phyloP scores from a whole-genome alignment of 2,888 invertebrate genomes.

The Lasioglossum oenotherae region DNA sequence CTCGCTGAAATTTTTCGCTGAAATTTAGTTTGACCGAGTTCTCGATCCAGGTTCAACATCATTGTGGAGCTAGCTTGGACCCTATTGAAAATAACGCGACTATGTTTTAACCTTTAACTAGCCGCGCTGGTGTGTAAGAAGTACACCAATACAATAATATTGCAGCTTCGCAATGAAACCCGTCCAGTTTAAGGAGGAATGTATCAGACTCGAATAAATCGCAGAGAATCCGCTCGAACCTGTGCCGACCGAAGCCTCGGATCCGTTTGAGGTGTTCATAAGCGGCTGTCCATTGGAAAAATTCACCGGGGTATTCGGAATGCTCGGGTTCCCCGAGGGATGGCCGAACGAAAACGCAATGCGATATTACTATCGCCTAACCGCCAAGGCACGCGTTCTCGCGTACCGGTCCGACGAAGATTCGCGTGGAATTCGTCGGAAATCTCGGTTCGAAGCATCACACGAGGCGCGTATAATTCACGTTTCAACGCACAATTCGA shows the following conservation, averaged over 20 bases:
- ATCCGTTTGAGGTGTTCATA: conserved; percentile 6
- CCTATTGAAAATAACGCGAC: too few relatives aligned
- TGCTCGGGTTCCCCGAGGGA: not conserved
- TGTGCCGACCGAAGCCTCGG: not conserved
- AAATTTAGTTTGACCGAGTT: too few relatives aligned
- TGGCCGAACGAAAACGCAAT: conserved; percentile 25
- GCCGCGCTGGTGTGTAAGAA: too few relatives aligned
- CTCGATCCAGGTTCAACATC: too few relatives aligned
- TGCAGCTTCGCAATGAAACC: not conserved
- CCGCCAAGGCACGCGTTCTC: conserved; percentile 41
- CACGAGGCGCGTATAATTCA: conserved; percentile 68
- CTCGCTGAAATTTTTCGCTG: too few relatives aligned
- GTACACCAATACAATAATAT: too few relatives aligned
- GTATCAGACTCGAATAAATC: not conserved
- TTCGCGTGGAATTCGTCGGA: conserved; percentile 49
- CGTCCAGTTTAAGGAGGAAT: not conserved
- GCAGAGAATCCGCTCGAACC: not conserved
- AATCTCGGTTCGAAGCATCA: conserved; percentile 57
- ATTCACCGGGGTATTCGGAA: conserved; percentile 13
- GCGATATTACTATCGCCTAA: conserved; percentile 42
- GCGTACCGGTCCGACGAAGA: conserved; percentile 26
- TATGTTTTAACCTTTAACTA: too few relatives aligned
- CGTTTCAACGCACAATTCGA: conserved; percentile 70
- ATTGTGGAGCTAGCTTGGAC: too few relatives aligned
- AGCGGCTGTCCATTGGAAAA: conserved; percentile 13